A percentile compares a stretch with the other conserved stretches of the same genome.
These are phyloP conservation scores for Tinea semifulvella DNA, from an alignment of 2,888 invertebrate species.

Conservation along the genomic window DNA sequence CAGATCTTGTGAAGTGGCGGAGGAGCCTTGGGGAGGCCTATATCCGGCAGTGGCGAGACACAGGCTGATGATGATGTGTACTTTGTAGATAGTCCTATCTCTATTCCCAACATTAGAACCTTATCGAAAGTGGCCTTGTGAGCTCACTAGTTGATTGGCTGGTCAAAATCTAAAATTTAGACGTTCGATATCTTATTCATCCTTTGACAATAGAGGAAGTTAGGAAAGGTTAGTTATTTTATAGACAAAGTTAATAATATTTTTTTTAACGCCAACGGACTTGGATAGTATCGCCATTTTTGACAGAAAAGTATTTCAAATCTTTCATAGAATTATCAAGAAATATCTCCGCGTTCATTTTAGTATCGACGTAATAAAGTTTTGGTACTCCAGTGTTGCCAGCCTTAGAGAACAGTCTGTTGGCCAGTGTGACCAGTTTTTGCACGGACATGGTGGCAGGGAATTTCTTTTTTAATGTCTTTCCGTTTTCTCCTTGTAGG, in stretches of 20 bases:
- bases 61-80: too few species aligned
- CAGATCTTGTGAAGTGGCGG: too few species aligned
- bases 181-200: too few species aligned
- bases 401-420: conserved; percentile 72
- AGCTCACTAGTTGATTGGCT: too few species aligned
- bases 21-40: too few species aligned
- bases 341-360: conserved; percentile 73
- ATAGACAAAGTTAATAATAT: neutral
- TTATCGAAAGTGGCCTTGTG: too few species aligned
- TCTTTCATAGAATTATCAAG: conserved; percentile 86
- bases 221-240: too few species aligned
- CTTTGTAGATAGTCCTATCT: too few species aligned
- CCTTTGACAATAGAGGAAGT: too few species aligned
- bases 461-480: conserved; percentile 74
- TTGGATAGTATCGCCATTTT: conserved; percentile 82
- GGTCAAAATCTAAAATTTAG: too few species aligned
- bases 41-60: too few species aligned
- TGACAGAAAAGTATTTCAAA: conserved; percentile 83
- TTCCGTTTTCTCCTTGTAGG: conserved; percentile 61
- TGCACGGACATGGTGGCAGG: conserved; percentile 82
- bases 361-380: conserved; percentile 62
- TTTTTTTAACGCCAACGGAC: conserved; percentile 68
- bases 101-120: too few species aligned
- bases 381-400: conserved; percentile 43
- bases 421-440: conserved; percentile 82